These are phyloP conservation scores for Amblyopsis hoosieri DNA, from an alignment of 2,797 vertebrate genomes.

Conservation along the genomic window DNA sequence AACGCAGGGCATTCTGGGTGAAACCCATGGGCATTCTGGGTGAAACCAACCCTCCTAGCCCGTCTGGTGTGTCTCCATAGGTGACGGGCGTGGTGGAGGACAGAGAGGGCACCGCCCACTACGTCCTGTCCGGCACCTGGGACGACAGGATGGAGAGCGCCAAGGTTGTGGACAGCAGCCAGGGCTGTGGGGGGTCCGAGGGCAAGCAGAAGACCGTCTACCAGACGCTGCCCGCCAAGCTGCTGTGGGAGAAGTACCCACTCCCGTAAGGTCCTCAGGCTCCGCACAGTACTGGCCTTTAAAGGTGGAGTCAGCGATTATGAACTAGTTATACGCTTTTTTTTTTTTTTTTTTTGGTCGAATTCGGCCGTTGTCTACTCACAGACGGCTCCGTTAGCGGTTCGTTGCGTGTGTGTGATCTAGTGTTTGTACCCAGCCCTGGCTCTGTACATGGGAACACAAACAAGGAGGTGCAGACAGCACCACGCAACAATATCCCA, in stretches of 20 bases:
- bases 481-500: too few relatives aligned
- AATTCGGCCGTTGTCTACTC: too few relatives aligned
- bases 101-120: slow-evolving; percentile 81
- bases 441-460: too few relatives aligned
- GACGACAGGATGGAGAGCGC: slow-evolving; percentile 95
- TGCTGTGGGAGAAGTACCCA: slow-evolving; percentile 93
- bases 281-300: neutral
- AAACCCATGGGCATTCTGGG: too few relatives aligned
- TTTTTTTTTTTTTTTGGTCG: too few relatives aligned
- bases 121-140: slow-evolving; percentile 91
- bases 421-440: too few relatives aligned
- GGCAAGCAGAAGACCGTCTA: slow-evolving; percentile 84
- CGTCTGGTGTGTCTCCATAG: slow-evolving; percentile 61
- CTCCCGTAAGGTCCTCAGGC: slow-evolving; percentile 82
- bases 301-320: neutral
- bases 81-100: slow-evolving; percentile 92
- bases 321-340: too few relatives aligned
- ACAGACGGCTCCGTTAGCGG: too few relatives aligned
- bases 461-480: too few relatives aligned
- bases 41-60: neutral
- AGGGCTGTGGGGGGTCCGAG: slow-evolving; percentile 85
- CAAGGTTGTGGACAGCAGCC: slow-evolving; percentile 81
- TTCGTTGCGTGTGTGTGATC: too few relatives aligned
- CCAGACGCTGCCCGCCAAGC: slow-evolving; percentile 82
- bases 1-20: too few relatives aligned